Evolutionary conservation across 92 coral and sea anemone genomes (phyloP).

Genomic region (Parazoanthus swiftii): DNA sequence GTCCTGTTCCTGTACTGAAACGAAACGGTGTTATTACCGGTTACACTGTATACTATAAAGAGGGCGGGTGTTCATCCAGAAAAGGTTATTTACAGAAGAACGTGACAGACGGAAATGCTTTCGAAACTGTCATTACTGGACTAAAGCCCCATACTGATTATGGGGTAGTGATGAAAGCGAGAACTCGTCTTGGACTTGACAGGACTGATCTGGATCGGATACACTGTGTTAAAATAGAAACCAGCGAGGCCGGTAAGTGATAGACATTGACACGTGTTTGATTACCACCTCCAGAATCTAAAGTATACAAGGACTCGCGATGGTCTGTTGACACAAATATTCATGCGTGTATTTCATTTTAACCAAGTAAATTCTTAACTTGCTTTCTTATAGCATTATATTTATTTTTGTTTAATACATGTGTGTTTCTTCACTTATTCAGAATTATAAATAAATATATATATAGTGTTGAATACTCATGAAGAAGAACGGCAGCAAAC

Average conservation of each 20-base stretch:
- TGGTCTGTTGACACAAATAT: no score
- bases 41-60: conserved; percentile 21
- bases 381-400: no score
- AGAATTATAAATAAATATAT: no score
- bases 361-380: no score
- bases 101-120: not conserved
- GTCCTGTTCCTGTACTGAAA: not conserved
- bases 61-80: not conserved
- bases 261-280: no score
- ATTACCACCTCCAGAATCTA: no score
- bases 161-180: conserved; percentile 22
- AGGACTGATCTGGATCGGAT: not conserved
- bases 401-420: no score
- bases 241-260: not conserved
- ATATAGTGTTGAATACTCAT: no score
- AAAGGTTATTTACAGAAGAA: not conserved
- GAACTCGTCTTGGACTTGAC: conserved; percentile 16
- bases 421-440: no score
- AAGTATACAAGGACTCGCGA: no score
- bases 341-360: no score
- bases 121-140: not conserved
- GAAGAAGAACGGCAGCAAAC: no score
- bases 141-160: not conserved
- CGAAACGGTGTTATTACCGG: conserved; percentile 27
- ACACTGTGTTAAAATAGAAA: not conserved